These are phyloP conservation scores for Uria lomvia DNA, from an alignment of 2,113 vertebrate species.

Conservation along the genomic window DNA sequence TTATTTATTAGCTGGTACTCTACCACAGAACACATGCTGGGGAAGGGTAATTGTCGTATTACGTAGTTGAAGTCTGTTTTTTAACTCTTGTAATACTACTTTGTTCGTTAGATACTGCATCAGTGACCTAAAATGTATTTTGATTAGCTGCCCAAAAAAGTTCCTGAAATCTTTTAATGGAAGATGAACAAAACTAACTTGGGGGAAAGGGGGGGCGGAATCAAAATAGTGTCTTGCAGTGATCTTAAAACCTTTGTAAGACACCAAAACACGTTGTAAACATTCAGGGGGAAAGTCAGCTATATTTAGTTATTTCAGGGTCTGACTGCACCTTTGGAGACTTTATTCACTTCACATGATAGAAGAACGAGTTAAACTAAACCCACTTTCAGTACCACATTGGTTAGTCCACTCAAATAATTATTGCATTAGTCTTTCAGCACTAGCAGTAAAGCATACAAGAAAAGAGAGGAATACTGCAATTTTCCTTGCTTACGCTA, in stretches of 20 bases:
- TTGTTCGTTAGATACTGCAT: background rate
- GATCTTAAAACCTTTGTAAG: background rate
- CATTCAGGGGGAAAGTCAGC: background rate
- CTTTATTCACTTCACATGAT: background rate
- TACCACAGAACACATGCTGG: background rate
- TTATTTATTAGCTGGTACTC: background rate
- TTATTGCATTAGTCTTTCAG: background rate
- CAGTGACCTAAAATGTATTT: background rate
- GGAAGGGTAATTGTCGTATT: background rate
- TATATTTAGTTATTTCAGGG: background rate
- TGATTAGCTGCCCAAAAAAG: background rate
- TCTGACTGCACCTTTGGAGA: background rate
- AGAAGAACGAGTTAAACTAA: background rate
- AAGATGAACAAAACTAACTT: background rate
- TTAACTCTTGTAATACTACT: background rate
- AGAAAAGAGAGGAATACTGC: background rate
- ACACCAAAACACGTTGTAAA: background rate
- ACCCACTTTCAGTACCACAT: background rate
- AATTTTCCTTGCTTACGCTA: background rate
- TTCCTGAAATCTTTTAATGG: background rate
- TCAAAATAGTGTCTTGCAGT: background rate
- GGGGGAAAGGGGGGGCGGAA: background rate
- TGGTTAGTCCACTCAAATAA: background rate
- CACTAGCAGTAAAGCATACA: background rate
- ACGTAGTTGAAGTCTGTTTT: background rate